Evolutionary conservation across 2,888 invertebrate genomes (phyloP).

Genomic region (Notocelia uddmanniana): DNA sequence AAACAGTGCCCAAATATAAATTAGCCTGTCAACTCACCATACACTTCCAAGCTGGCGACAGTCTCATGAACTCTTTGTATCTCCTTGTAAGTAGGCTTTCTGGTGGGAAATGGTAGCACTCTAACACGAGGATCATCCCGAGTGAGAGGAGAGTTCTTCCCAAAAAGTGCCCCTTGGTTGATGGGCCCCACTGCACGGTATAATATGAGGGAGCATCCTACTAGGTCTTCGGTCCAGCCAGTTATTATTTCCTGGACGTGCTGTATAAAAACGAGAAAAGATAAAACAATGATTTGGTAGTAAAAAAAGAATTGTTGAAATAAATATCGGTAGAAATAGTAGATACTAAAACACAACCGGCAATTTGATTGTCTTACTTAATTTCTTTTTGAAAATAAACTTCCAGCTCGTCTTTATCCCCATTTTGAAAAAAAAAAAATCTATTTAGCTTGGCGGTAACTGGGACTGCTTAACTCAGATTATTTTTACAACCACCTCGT

Average conservation of each 20-base stretch:
- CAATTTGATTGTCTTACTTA: too few species aligned
- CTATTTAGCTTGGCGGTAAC: too few species aligned
- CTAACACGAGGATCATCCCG: slow-evolving; percentile 87
- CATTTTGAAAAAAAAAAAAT: too few species aligned
- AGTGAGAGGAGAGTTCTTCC: slow-evolving; percentile 89
- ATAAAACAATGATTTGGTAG: not conserved
- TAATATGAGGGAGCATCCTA: slow-evolving; percentile 89
- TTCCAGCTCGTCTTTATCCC: too few species aligned
- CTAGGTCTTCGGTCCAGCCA: slow-evolving; percentile 89
- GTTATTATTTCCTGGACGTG: slow-evolving; percentile 90
- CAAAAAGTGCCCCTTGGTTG: slow-evolving; percentile 91
- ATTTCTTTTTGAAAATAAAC: too few species aligned
- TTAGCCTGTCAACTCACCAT: slow-evolving; percentile 56
- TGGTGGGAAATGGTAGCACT: slow-evolving; percentile 92
- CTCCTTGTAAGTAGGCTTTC: slow-evolving; percentile 93
- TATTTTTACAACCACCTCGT: too few species aligned
- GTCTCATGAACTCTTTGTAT: slow-evolving; percentile 90
- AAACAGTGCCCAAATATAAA: too few species aligned
- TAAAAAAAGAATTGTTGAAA: too few species aligned
- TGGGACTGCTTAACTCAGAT: too few species aligned
- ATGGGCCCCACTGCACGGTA: slow-evolving; percentile 91
- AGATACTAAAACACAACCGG: too few species aligned
- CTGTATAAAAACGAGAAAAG: slow-evolving; percentile 73
- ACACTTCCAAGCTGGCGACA: slow-evolving; percentile 88
- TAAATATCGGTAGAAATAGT: too few species aligned